phyloP scores from a whole-genome alignment of 2,797 vertebrate genomes.

The Myotis vivesi region DNA sequence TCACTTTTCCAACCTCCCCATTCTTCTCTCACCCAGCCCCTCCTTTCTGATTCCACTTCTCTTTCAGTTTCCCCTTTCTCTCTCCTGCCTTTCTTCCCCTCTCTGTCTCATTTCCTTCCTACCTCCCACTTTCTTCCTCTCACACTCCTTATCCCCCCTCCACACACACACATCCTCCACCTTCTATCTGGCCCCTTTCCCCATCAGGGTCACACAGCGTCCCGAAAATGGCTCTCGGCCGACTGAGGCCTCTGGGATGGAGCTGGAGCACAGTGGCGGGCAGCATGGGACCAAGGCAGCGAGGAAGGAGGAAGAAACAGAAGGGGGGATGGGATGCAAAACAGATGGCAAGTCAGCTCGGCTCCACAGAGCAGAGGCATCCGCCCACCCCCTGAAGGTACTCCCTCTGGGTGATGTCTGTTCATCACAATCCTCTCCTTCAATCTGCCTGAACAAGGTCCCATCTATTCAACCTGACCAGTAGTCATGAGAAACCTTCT shows the following conservation, averaged over 20 bases:
- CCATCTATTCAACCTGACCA: neutral
- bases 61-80: neutral
- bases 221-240: neutral
- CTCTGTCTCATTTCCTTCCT: neutral
- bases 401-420: neutral
- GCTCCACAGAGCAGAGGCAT: neutral
- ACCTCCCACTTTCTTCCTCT: neutral
- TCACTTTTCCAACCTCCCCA: too few relatives aligned
- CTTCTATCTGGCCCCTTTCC: neutral
- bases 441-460: neutral
- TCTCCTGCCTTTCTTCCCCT: neutral
- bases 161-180: neutral
- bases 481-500: neutral
- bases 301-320: neutral
- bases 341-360: neutral
- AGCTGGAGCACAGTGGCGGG: neutral
- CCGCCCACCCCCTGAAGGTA: neutral
- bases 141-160: too few relatives aligned
- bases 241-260: neutral
- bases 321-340: neutral
- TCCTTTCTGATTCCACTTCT: neutral
- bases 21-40: neutral
- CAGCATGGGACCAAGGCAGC: neutral
- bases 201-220: neutral
- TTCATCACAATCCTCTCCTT: neutral